Base-by-base conservation (phyloP, 2,797 vertebrate species). In the Cuculus canorus region DNA sequence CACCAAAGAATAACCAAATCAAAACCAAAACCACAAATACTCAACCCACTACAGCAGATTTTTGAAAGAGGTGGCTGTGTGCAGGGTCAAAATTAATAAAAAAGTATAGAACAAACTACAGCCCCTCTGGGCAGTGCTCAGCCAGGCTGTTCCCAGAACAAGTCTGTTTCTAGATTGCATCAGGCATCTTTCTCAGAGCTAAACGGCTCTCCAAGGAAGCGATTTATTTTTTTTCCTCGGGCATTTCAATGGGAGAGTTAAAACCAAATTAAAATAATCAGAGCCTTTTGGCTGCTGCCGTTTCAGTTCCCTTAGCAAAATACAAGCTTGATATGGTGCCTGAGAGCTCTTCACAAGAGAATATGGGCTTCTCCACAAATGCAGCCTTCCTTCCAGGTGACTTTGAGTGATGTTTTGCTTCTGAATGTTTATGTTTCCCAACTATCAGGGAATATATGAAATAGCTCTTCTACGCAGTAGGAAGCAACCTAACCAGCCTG, bases 221-320 rank as follows among this genome's bases (percentile, higher is more conserved):
- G 1, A 28, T 71, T 68, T 39, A n/a, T 39, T 16, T 63, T 43
- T 82, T 48, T 45, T 2, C 23, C 50, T 64, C 45, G 54, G 75
- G 79, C 48, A 73, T 94, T 93, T 94, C 88, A 96, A 60, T 85
- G n/a, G 60, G 81, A 72, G 85, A 95, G 90, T 93, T 92, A 95
- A 95, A 97, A 97, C 93, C 95, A 95, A 95, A 95, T 89, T 35
- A 80, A 94, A 85, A 1, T 0, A 92, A 90, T 89, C 82, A 90
- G 95, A 96, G 88, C 50, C 86, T 95, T 93, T 93, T 86, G 91
- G 92, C 86, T 93, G 92, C 80, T 0, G 4, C 82, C 86, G 47
- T 84, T 95, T 90, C 85, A 93, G 81, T 54, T 92, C 88, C 75
- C 93, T 54, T 86, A 89, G 78, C 86, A 83, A 95, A 86, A 92